phyloP scores from a whole-genome alignment of 2,888 invertebrate species.

The Pristionchus exspectatus region DNA sequence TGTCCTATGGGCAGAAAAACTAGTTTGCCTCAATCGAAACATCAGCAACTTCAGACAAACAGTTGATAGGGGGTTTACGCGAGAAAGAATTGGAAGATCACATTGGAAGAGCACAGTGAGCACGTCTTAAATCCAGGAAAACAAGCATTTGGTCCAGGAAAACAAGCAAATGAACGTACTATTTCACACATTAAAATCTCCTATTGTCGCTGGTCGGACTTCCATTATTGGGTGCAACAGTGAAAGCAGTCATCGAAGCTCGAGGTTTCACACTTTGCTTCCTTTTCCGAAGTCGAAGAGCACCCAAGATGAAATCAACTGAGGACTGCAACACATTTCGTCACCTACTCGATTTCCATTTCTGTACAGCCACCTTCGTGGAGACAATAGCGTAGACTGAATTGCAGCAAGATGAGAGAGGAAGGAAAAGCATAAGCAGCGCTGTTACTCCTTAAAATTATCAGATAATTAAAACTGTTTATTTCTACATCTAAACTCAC shows the following conservation, averaged over 20 bases:
- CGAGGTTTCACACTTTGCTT: background rate
- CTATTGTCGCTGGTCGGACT: background rate
- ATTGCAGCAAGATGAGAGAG: background rate
- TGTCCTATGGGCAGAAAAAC: background rate
- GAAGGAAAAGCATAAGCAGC: background rate
- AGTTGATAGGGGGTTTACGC: background rate
- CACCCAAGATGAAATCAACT: constrained; percentile 1
- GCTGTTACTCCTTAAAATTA: background rate
- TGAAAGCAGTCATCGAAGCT: background rate
- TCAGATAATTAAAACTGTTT: background rate
- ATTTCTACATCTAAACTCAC: background rate
- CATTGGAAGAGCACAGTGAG: background rate
- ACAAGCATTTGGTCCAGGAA: background rate
- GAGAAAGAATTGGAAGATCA: background rate
- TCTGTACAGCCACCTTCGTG: constrained; percentile 6
- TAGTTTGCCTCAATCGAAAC: background rate
- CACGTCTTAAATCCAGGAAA: background rate
- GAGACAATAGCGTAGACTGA: background rate
- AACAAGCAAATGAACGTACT: background rate
- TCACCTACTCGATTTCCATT: background rate
- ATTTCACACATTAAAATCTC: background rate
- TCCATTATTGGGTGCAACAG: background rate
- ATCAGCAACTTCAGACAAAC: background rate
- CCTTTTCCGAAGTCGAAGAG: background rate
- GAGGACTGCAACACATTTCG: background rate